Base-by-base conservation (phyloP, 2,888 invertebrate species). In the Cotesia congregata region DNA sequence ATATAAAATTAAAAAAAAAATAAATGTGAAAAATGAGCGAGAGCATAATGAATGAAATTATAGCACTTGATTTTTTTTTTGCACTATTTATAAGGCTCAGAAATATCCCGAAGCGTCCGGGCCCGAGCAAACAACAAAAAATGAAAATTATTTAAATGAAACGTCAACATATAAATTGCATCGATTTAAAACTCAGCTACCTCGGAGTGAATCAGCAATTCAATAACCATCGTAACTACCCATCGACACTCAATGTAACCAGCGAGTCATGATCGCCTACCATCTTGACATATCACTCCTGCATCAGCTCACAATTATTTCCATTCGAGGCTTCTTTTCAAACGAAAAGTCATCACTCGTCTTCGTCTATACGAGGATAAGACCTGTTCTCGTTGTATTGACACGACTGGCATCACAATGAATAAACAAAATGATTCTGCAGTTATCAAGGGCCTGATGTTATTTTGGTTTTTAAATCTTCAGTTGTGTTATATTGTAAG, bases 91-190 rank as follows among this genome's bases (percentile, higher is more conserved):
- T 30, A 3, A 30, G 30, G 30, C 30, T 30, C 30, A 30, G 30
- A 30, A 30, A 30, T 30, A 30, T 30, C 30, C 30, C 3, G 30
- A 30, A 30, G 30, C 30, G 30, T 30, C 30, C 30, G 30, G 30
- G 3, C 50, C 50, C 12, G 12, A 50, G 12, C 50, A 50, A 50
- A 50, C 12, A 50, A 50, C 50, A 50, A 50, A 50, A 50, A 7
- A 50, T 12, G 50, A 50, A 50, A 30, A 30, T 50, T 50, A 50
- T 50, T 7, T 12, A 50, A 50, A 50, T 50, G 7, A 50, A 50
- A 50, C 50, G 50, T 50, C 50, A 50, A 50, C 50, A 50, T 50
- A 50, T 50, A 50, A 50, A 50, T 50, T 50, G 50, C 50, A 50
- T 50, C 50, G 50, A 50, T 50, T 50, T 50, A 50, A 50, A 50